Evolutionary conservation across 2,797 vertebrate species (phyloP), one percentile per base, ranked within the genome.

Genomic region (Selene dorsalis): DNA sequence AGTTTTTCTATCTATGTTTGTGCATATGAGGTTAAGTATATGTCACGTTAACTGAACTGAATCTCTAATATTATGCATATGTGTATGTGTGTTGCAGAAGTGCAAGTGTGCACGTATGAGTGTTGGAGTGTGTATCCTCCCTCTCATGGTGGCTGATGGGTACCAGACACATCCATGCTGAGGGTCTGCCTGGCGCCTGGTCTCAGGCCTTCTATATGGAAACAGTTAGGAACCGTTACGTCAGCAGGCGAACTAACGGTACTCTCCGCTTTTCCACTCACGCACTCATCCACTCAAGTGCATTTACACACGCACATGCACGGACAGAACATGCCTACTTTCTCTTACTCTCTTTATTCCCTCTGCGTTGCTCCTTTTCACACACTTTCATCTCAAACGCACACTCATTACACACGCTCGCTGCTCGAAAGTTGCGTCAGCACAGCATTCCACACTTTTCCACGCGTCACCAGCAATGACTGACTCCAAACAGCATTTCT

Each of bases 201-300:
- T 91, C 83, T 66, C 89, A 82, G 84, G 87, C 88, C 90, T 89
- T 90, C 91, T 92, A 85, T 81, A 93, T 93, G 94, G 94, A 94
- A 94, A 94, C 93, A 93, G 90, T 94, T 92, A 92, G 87, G 86
- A 91, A 77, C 76, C 72, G 82, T 93, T 93, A 93, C 91, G 91
- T 92, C 91, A 93, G 83, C 84, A 85, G 45, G 67, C 72, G 65
- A 35, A 35, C 32, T 35, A 35, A 71, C 52, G 5, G 72, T 69
- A 12, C 82, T 79, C 61, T 39, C 39, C 10, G 10, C 86, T 88
- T 91, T 92, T 91, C 91, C 90, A 90, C 77, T 89, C 17, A 0
- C 73, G 48, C 79, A 73, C 70, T 32, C 75, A 62, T 72, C 71
- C 69, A 50, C n/a, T n/a, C n/a, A 60, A 79, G 58, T 53, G 70